Evolutionary conservation across 2,113 vertebrate genomes (phyloP), one percentile per base, ranked within the genome.

Genomic region (Zosterops pallidus): DNA sequence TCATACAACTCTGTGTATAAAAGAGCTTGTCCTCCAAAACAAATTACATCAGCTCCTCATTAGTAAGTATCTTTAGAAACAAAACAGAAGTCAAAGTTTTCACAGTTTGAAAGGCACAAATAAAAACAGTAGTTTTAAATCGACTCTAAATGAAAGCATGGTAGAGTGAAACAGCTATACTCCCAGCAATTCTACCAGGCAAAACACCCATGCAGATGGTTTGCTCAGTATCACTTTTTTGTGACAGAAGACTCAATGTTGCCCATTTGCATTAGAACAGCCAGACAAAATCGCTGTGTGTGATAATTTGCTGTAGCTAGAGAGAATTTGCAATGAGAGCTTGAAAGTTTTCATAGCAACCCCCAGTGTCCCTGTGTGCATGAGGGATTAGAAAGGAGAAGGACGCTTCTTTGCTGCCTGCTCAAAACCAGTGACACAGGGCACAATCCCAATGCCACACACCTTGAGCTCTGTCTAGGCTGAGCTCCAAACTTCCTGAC

Each of bases 301-400:
- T 59, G 86, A 89, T 75, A 90, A 90, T 83, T 92, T 90, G 94
- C 86, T 83, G 91, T 75, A 93, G 94, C 89, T 92, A 35, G 50
- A 91, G 20, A 83, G 85, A 95, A 94, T 94, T 83, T 92, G 76
- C 92, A 93, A 89, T 49, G 86, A 93, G 86, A 70, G 83, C 64
- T 47, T 92, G 80, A 41, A 90, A 90, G 76, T 90, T 39, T 97
- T 96, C 94, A 95, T 57, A 92, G 92, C 92, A 96, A 94, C 94
- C 47, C 85, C 23, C 70, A 70, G 21, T 20, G 22, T 29, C 89
- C 41, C 65, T 89, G 86, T 75, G 86, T 57, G 89, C 89, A 60
- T 1, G 53, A 84, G 52, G 69, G 74, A 91, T 92, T 94, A 92
- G 74, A 93, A 93, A 67, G 42, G 71, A 92, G 92, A 52, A 0